Base-by-base conservation (phyloP, 1,140 invertebrate species). In the Megalonaias nervosa region DNA sequence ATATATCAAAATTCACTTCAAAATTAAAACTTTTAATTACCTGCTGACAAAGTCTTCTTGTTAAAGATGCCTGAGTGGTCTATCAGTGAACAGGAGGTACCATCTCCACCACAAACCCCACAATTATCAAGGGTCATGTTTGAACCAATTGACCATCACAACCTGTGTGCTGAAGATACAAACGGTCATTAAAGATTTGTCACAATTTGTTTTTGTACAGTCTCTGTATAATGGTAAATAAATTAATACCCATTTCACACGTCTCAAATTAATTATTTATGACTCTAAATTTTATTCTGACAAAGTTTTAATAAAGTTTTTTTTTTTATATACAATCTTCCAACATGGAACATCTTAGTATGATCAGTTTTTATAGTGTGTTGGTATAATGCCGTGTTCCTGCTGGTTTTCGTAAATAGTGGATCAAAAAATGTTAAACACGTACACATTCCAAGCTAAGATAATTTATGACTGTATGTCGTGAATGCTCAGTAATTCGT, bases 51-150 rank as follows among this genome's bases (percentile, higher is more conserved):
- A 6, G 38, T 48, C 9, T 48, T 48, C 38, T 48, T 48, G 38
- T 48, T 48, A 48, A 48, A 48, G 0, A 48, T 48, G 6, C 38
- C 38, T 11, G 38, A 48, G 38, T 48, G 38, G 38, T 48, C 38
- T 11, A 85, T 76, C 26, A 81, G 73, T 48, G 79, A 74, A 90
- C 97, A 98, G 23, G 93, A 95, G 60, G 94, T 94, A 87, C 96
- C 96, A 86, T 96, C 93, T 2, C 97, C 97, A n/a, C 94, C 93
- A 88, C 97, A 98, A 26, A 96, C 93, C 9, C 96, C 96, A 89
- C 97, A 98, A n/a, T 92, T 93, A 90, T 98, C 95, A 70, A 95
- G 90, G 68, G 92, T 92, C 72, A 93, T 93, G 16, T 93, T 93
- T 2, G 96, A 97, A 81, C 94, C 17, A 98, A 92, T 64, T 93